Percentiles rank a stretch among this genome's conserved stretches.
These are phyloP conservation scores for Baryphthengus martii DNA, from an alignment of 2,113 vertebrate genomes.

Conservation along the genomic window DNA sequence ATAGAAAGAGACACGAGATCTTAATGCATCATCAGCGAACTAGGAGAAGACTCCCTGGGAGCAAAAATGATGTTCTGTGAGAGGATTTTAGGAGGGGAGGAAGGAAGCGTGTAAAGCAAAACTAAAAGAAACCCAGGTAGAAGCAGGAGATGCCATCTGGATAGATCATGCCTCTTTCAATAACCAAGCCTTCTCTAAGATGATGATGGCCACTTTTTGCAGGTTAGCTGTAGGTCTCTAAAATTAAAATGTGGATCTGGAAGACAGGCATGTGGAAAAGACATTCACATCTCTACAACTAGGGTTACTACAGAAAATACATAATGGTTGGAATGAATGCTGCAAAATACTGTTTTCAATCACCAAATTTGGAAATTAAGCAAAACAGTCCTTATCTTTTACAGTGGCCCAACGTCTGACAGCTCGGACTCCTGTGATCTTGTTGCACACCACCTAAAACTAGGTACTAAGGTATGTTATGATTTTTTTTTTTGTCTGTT, in stretches of 20 bases:
- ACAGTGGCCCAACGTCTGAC: constrained; percentile 69
- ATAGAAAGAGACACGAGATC: neutral
- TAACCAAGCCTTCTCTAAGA: neutral
- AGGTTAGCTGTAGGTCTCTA: neutral
- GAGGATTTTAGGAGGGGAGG: neutral
- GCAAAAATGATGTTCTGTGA: neutral
- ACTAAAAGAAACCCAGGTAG: neutral
- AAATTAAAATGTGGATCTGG: neutral
- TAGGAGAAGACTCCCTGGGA: neutral
- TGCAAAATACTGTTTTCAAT: neutral
- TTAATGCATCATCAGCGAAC: neutral
- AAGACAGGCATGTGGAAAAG: neutral
- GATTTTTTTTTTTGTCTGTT: neutral
- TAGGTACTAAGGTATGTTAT: constrained; percentile 58
- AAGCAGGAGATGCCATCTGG: neutral
- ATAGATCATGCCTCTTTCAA: neutral
- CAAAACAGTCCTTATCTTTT: constrained; percentile 14
- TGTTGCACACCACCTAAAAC: constrained; percentile 32
- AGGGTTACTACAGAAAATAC: neutral
- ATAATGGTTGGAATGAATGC: neutral
- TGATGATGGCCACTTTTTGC: neutral
- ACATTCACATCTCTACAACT: neutral
- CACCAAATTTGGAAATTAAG: neutral
- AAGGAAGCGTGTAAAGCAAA: neutral
- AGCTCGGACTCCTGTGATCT: constrained; percentile 70